phyloP scores from a whole-genome alignment of 2,797 vertebrate species.

The Propithecus deckenii region DNA sequence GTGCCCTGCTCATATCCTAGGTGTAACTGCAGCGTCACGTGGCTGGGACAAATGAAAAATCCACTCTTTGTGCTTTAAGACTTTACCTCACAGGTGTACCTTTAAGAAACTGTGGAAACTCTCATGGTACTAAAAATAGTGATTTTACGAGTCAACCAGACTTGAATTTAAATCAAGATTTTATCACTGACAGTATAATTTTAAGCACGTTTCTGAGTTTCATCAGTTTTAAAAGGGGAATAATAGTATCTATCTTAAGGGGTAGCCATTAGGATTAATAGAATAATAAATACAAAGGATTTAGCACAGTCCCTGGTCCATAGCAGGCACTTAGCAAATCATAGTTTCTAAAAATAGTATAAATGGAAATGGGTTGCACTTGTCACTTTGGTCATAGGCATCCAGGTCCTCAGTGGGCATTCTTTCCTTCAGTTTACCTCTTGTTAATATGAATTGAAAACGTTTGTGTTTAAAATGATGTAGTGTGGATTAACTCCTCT shows the following conservation, averaged over 20 bases:
- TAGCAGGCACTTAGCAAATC: not conserved
- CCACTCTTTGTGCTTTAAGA: not conserved
- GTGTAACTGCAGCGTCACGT: not conserved
- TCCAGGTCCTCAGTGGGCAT: not conserved
- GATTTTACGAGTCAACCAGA: not conserved
- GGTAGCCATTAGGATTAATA: not conserved
- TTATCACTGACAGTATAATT: not conserved
- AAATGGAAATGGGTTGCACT: not conserved
- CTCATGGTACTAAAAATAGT: not conserved
- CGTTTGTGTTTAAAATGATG: slow-evolving; percentile 61
- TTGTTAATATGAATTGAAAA: slow-evolving; percentile 44
- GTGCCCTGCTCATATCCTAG: not conserved
- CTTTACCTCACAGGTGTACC: not conserved
- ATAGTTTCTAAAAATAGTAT: not conserved
- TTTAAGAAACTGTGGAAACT: not conserved
- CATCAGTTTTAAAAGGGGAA: not conserved
- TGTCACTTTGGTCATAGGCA: not conserved
- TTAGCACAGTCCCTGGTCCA: not conserved
- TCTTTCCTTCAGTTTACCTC: not conserved
- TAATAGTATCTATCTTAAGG: not conserved
- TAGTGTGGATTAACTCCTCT: slow-evolving; percentile 4
- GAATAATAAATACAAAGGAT: not conserved
- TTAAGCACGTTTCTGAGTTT: not conserved
- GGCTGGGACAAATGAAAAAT: not conserved
- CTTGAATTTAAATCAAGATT: slow-evolving; percentile 38